These are phyloP conservation scores for Amyelois transitella DNA, from an alignment of 1,140 invertebrate genomes.

Conservation along the genomic window DNA sequence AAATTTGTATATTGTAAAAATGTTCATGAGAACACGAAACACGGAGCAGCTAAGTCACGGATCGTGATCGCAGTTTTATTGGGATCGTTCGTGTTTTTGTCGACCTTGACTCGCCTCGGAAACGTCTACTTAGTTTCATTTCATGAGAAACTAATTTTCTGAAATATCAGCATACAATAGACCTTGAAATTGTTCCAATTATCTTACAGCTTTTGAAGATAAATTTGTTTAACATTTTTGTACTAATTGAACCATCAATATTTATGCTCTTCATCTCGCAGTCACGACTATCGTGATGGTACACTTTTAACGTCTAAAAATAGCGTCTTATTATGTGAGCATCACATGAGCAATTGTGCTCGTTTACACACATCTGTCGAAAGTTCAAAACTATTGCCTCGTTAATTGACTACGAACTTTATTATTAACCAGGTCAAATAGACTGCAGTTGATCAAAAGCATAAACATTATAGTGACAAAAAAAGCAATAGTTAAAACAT, in stretches of 20 bases:
- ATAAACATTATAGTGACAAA: too few species aligned
- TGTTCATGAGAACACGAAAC: not conserved
- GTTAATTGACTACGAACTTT: slow-evolving; percentile 60
- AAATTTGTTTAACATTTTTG: too few species aligned
- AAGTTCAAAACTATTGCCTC: slow-evolving; percentile 56
- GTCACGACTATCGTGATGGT: slow-evolving; percentile 28
- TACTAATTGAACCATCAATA: not conserved
- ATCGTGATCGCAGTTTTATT: not conserved
- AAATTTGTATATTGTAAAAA: not conserved
- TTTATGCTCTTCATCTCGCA: not conserved
- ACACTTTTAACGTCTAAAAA: slow-evolving; percentile 27
- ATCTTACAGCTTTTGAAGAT: not conserved
- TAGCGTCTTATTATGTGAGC: too few species aligned
- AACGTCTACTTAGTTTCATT: slow-evolving; percentile 1
- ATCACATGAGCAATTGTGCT: slow-evolving; percentile 58
- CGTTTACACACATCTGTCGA: slow-evolving; percentile 45
- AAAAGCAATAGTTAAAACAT: too few species aligned
- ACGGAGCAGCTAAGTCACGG: not conserved
- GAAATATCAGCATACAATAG: not conserved
- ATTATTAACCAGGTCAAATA: slow-evolving; percentile 62
- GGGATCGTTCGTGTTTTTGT: not conserved
- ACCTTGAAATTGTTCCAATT: not conserved
- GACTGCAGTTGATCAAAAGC: slow-evolving; percentile 31
- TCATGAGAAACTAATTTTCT: not conserved
- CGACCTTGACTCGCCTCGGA: slow-evolving; percentile 20